Conservation (phyloP, 2,113 vertebrate genomes). For the Zingel zingel region DNA sequence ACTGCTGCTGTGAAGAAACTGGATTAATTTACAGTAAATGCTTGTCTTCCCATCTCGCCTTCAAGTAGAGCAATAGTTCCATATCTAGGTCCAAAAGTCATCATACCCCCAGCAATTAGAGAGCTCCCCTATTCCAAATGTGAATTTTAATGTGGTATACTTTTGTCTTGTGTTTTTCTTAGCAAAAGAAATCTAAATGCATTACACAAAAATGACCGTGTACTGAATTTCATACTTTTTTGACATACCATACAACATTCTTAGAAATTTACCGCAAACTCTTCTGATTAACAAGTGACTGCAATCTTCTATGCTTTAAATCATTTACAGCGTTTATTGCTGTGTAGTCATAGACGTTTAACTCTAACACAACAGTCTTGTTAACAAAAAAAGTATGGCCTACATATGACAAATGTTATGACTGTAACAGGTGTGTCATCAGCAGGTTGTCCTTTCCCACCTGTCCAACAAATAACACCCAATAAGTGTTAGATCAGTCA, state of each 20-base stretch:
- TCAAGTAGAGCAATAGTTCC: not conserved
- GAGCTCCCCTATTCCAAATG: not conserved
- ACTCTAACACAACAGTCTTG: too few relatives aligned
- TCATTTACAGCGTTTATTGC: not conserved
- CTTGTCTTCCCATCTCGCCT: not conserved
- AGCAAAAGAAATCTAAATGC: not conserved
- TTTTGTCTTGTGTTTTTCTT: not conserved
- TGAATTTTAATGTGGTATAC: not conserved
- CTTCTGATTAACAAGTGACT: not conserved
- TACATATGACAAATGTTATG: too few relatives aligned
- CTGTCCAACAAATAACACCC: too few relatives aligned
- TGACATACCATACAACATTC: not conserved
- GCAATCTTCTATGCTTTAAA: not conserved
- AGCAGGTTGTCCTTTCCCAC: too few relatives aligned
- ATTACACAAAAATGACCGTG: not conserved
- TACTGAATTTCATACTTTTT: not conserved
- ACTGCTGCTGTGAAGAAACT: not conserved
- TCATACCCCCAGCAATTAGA: not conserved
- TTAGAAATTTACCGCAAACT: not conserved
- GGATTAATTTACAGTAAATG: conserved; percentile 42
- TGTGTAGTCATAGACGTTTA: not conserved
- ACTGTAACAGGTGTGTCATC: too few relatives aligned
- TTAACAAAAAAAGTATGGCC: too few relatives aligned
- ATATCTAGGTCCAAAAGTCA: not conserved
- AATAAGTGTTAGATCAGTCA: too few relatives aligned